These are phyloP conservation scores for Dipodomys ordii DNA, from an alignment of 2,113 vertebrate species.

Conservation along the genomic window DNA sequence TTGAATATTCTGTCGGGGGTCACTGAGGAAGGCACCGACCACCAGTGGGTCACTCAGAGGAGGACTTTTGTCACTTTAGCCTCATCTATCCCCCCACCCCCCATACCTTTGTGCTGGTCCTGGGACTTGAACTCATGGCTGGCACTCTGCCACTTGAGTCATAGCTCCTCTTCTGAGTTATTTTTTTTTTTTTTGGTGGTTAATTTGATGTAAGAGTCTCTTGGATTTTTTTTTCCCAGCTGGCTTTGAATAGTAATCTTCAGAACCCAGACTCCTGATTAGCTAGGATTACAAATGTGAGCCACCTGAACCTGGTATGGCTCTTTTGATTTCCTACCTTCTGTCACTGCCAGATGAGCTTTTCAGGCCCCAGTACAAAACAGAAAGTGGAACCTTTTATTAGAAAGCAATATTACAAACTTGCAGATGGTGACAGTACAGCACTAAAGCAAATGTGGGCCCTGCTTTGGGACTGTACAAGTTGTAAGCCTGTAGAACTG, in stretches of 20 bases:
- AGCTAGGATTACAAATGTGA: too few species aligned
- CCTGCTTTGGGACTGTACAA: neutral
- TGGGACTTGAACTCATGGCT: too few species aligned
- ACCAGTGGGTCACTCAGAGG: neutral
- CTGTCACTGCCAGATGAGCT: neutral
- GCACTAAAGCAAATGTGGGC: neutral
- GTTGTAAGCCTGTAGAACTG: neutral
- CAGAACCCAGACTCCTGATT: too few species aligned
- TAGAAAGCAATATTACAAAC: conserved; percentile 1
- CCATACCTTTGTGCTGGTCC: too few species aligned
- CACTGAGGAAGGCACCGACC: neutral
- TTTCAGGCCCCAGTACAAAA: neutral
- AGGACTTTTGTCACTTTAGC: neutral
- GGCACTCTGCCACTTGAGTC: too few species aligned
- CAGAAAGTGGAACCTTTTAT: neutral
- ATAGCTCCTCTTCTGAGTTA: too few species aligned
- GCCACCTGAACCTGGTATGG: too few species aligned
- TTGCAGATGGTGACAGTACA: neutral
- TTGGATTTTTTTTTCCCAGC: too few species aligned
- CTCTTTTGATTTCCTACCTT: neutral
- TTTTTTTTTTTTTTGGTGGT: too few species aligned
- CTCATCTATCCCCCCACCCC: neutral
- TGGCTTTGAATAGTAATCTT: too few species aligned
- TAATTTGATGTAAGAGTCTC: too few species aligned
- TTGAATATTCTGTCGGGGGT: neutral